A percentile compares a stretch with the other conserved stretches of the same genome.
phyloP scores from a whole-genome alignment of 2,888 invertebrate species.

The Imbricaverruca yamaguchii region DNA sequence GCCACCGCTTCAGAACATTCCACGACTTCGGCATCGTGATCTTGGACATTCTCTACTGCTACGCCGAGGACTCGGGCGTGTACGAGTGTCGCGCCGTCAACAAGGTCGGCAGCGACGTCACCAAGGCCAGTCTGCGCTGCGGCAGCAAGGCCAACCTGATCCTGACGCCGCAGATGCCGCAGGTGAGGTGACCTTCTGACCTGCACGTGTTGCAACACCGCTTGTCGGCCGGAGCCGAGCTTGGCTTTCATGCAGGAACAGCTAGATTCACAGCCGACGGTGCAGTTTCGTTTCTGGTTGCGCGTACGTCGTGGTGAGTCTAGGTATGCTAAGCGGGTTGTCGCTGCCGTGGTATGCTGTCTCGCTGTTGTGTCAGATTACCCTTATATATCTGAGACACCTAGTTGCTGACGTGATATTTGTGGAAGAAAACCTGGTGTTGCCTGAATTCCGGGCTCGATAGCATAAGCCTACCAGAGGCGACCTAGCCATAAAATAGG shows the following conservation, averaged over 20 bases:
- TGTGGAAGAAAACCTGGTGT: no score
- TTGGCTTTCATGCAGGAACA: no score
- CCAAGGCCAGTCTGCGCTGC: conserved; percentile 75
- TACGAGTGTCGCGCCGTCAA: conserved; percentile 91
- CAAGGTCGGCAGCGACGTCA: conserved; percentile 79
- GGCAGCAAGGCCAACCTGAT: conserved; percentile 81
- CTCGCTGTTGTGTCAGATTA: background rate
- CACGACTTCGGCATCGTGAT: conserved; percentile 96
- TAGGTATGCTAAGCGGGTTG: conserved; percentile 38
- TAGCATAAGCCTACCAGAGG: no score
- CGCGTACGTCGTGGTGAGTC: no score
- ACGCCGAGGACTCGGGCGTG: conserved; percentile 89
- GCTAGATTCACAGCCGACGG: no score
- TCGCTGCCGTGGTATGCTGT: background rate
- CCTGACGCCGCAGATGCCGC: conserved; percentile 84
- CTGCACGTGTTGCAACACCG: no score
- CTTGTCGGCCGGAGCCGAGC: no score
- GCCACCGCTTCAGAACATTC: conserved; percentile 94
- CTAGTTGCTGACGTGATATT: no score
- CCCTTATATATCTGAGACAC: no score
- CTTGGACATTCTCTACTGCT: conserved; percentile 88
- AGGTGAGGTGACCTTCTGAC: conserved; percentile 45
- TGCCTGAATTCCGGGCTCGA: no score
- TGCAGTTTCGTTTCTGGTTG: no score
- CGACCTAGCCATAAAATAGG: no score